Percentiles rank a stretch among this genome's conserved stretches.
Evolutionary conservation across 1,140 invertebrate species (phyloP).

Genomic region (Platorchestia sp.): DNA sequence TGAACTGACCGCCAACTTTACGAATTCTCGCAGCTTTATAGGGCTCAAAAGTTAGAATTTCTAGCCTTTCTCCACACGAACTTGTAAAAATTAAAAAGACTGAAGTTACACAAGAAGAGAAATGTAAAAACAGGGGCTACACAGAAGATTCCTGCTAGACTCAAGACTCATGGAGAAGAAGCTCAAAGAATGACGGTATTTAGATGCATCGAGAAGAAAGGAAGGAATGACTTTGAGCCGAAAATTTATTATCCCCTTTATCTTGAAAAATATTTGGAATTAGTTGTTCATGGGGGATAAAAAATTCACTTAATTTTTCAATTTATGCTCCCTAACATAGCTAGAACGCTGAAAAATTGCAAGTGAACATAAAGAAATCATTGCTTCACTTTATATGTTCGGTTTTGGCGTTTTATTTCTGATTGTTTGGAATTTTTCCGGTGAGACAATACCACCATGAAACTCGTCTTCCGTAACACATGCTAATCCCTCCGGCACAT

Average conservation of each 20-base stretch:
- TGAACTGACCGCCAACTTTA: slow-evolving; percentile 39
- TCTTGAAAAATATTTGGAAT: not conserved
- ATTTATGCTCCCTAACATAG: not conserved
- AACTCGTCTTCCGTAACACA: not conserved
- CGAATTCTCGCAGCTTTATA: slow-evolving; percentile 47
- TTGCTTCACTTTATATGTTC: not conserved
- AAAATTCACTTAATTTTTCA: no score
- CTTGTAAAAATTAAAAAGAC: slow-evolving; percentile 27
- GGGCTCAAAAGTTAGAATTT: slow-evolving; percentile 47
- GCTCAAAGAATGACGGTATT: not conserved
- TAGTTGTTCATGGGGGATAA: no score
- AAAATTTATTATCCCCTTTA: not conserved
- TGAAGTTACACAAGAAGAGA: not conserved
- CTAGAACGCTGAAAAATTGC: no score
- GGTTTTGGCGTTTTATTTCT: no score
- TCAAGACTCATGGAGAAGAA: not conserved
- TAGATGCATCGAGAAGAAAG: not conserved
- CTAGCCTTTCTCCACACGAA: slow-evolving; percentile 18
- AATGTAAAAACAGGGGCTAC: not conserved
- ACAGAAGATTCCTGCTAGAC: not conserved
- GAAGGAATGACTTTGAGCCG: not conserved
- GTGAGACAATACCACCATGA: not conserved
- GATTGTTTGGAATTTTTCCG: no score
- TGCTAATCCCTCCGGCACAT: not conserved
- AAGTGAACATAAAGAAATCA: not conserved